These are phyloP conservation scores for Corythucha ciliata DNA, from an alignment of 2,888 invertebrate genomes.

Conservation along the genomic window DNA sequence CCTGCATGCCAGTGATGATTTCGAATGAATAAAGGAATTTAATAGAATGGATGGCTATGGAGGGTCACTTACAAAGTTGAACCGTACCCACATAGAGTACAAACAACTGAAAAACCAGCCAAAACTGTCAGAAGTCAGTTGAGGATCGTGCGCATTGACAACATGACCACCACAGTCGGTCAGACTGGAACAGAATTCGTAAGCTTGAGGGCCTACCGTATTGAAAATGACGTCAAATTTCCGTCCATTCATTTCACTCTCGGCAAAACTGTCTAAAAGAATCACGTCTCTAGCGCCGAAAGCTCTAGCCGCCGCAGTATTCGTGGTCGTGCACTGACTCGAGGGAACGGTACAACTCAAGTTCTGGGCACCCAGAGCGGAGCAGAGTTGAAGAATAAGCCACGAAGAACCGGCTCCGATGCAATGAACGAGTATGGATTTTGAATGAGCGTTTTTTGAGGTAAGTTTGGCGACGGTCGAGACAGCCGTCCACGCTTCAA, in stretches of 20 bases:
- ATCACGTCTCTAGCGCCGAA: conserved; percentile 49
- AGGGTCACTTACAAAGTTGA: conserved; percentile 31
- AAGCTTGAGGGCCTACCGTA: conserved; percentile 43
- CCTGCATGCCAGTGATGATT: conserved; percentile 6
- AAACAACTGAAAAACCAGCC: conserved; percentile 45
- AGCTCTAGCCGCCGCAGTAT: conserved; percentile 49
- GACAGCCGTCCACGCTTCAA: conserved; percentile 48
- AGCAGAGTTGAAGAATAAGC: conserved; percentile 49
- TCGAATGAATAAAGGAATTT: too few relatives aligned
- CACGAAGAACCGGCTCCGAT: conserved; percentile 52
- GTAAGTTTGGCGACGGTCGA: conserved; percentile 44
- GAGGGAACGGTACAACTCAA: too few relatives aligned
- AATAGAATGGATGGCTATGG: not conserved
- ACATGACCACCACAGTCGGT: conserved; percentile 43
- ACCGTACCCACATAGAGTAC: conserved; percentile 43
- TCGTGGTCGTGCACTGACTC: too few relatives aligned
- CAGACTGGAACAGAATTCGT: conserved; percentile 40
- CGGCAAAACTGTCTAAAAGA: too few relatives aligned
- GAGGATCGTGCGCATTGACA: conserved; percentile 35
- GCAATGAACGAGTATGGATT: conserved; percentile 48
- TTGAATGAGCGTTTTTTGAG: conserved; percentile 45
- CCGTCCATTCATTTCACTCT: too few relatives aligned
- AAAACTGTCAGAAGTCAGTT: conserved; percentile 44
- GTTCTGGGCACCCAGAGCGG: conserved; percentile 50
- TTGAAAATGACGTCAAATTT: conserved; percentile 47